These are phyloP conservation scores for Rhea americana DNA, from an alignment of 2,113 vertebrate species.

Conservation along the genomic window DNA sequence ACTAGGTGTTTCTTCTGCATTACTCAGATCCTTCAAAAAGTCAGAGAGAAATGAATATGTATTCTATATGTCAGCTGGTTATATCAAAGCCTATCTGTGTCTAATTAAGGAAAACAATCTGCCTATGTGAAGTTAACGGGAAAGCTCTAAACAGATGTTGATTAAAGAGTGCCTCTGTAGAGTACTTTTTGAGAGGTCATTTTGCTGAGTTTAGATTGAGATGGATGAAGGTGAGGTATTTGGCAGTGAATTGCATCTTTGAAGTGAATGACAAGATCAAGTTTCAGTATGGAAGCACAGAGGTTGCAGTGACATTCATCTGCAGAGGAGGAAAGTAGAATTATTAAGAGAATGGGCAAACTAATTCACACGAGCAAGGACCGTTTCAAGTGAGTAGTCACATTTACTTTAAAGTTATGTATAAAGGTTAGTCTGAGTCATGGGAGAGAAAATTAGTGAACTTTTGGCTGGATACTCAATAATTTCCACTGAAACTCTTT, in stretches of 20 bases:
- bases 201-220: conserved; percentile 64
- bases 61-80: conserved; percentile 67
- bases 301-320: conserved; percentile 41
- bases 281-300: conserved; percentile 4
- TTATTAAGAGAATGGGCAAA: background rate
- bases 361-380: background rate
- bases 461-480: background rate
- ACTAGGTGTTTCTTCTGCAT: conserved; percentile 54
- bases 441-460: background rate
- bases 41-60: conserved; percentile 68
- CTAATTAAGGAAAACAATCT: conserved; percentile 69
- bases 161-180: conserved; percentile 69
- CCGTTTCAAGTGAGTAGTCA: background rate
- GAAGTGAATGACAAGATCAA: conserved; percentile 42
- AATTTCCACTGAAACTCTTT: background rate
- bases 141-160: conserved; percentile 64
- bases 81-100: conserved; percentile 41
- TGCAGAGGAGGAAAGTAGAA: background rate
- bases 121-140: conserved; percentile 45
- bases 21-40: conserved; percentile 56
- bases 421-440: accelerated
- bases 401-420: background rate
- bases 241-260: conserved; percentile 53
- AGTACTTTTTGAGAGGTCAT: conserved; percentile 54
- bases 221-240: conserved; percentile 61